phyloP scores from a whole-genome alignment of 1,140 invertebrate species.

The Drosophila bipectinata region DNA sequence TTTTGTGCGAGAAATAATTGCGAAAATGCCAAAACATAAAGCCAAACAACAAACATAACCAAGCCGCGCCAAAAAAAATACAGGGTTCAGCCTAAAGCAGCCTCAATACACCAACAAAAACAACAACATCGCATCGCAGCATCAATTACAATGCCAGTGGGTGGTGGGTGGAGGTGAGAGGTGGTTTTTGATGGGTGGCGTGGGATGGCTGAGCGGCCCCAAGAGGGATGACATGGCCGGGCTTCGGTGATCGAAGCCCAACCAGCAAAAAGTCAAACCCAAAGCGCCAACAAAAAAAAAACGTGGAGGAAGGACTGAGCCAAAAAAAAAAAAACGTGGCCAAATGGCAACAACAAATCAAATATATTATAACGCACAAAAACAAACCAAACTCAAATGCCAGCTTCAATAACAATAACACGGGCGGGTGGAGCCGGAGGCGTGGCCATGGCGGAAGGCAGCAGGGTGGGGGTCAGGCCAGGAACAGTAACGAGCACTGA shows the following conservation, averaged over 20 bases:
- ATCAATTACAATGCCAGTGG: slow-evolving; percentile 44
- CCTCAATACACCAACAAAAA: no score
- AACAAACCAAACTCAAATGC: slow-evolving; percentile 79
- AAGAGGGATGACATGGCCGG: slow-evolving; percentile 46
- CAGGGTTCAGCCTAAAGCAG: slow-evolving; percentile 36
- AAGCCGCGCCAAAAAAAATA: slow-evolving; percentile 22
- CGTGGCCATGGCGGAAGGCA: neutral
- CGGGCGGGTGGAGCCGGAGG: slow-evolving; percentile 24
- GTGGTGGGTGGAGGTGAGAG: neutral
- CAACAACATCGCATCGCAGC: no score
- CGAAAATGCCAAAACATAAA: slow-evolving; percentile 82
- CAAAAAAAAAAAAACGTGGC: slow-evolving; percentile 46
- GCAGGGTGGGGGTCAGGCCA: neutral
- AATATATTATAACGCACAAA: slow-evolving; percentile 79
- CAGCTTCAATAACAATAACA: slow-evolving; percentile 78
- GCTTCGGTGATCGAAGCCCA: slow-evolving; percentile 61
- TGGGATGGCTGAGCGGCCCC: slow-evolving; percentile 15
- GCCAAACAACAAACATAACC: slow-evolving; percentile 75
- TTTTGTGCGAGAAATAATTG: slow-evolving; percentile 83
- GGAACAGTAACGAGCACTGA: slow-evolving; percentile 53
- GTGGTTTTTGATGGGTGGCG: neutral
- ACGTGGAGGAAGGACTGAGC: slow-evolving; percentile 9
- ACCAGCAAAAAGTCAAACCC: slow-evolving; percentile 72
- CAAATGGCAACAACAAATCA: slow-evolving; percentile 77
- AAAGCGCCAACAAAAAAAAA: slow-evolving; percentile 25